Percentiles rank a stretch among this genome's conserved stretches.
Conservation (phyloP, 2,113 vertebrate genomes). For the Gavialis gangeticus region DNA sequence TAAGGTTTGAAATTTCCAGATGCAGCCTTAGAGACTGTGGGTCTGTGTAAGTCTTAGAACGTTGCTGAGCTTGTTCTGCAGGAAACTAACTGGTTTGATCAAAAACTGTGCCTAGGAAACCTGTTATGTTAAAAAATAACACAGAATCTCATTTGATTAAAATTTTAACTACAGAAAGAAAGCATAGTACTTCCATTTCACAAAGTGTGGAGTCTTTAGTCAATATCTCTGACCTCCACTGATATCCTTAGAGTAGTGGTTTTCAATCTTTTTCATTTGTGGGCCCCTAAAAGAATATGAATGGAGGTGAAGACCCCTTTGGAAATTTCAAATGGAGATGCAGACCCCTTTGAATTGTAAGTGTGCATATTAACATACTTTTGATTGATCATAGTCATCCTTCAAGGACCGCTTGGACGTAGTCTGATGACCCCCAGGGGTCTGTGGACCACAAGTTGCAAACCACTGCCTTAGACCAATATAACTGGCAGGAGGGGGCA, state of each 20-base stretch:
- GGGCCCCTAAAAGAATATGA: too few species aligned
- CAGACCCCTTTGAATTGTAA: too few species aligned
- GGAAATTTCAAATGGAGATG: too few species aligned
- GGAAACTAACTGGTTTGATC: background rate
- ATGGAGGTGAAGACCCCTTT: too few species aligned
- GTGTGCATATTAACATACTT: too few species aligned
- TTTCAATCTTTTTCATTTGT: too few species aligned
- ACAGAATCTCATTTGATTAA: background rate
- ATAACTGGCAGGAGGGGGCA: background rate
- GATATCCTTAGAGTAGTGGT: background rate
- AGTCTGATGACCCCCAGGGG: too few species aligned
- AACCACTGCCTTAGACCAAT: too few species aligned
- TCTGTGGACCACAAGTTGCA: too few species aligned
- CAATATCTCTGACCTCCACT: background rate
- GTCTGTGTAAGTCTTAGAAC: background rate
- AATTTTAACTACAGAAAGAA: background rate
- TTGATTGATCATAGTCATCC: too few species aligned
- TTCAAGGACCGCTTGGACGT: too few species aligned
- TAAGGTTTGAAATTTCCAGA: background rate
- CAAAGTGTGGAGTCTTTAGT: background rate
- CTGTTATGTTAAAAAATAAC: background rate
- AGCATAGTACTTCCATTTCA: background rate
- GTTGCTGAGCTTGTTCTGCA: fast-evolving
- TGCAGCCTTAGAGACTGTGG: fast-evolving
- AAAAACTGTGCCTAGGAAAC: background rate